Conservation (phyloP, 1,140 invertebrate genomes). For the Trachymyrmex septentrionalis region DNA sequence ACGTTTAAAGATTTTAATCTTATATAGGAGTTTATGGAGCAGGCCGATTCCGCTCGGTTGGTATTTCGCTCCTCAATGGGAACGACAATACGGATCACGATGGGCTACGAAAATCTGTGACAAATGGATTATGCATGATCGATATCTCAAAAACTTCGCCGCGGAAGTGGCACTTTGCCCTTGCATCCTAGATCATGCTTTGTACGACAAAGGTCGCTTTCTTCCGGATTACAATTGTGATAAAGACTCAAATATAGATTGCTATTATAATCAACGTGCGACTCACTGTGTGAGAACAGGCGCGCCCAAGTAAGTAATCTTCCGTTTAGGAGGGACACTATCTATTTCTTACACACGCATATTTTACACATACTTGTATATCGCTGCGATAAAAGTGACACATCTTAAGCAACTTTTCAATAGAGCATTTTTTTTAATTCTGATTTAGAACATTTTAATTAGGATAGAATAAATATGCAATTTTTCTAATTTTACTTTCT, state of each 20-base stretch:
- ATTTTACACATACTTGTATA: too few relatives aligned
- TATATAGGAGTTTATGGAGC: slow-evolving; percentile 93
- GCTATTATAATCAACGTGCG: slow-evolving; percentile 95
- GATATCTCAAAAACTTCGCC: slow-evolving; percentile 96
- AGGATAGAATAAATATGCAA: too few relatives aligned
- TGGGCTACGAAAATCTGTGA: slow-evolving; percentile 95
- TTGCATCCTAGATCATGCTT: slow-evolving; percentile 95
- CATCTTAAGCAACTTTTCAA: too few relatives aligned
- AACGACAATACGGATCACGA: slow-evolving; percentile 90
- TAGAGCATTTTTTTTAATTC: too few relatives aligned
- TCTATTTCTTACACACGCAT: background rate
- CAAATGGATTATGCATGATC: slow-evolving; percentile 95
- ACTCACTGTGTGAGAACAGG: slow-evolving; percentile 97
- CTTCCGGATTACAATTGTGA: slow-evolving; percentile 97
- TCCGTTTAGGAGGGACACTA: background rate
- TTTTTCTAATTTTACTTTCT: too few relatives aligned
- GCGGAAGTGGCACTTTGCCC: slow-evolving; percentile 95
- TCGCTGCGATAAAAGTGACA: too few relatives aligned
- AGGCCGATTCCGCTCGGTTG: slow-evolving; percentile 96
- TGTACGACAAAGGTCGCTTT: slow-evolving; percentile 96
- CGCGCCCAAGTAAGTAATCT: slow-evolving; percentile 93
- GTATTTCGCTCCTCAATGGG: slow-evolving; percentile 97
- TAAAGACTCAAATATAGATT: slow-evolving; percentile 95
- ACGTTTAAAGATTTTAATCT: slow-evolving; percentile 41
- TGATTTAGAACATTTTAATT: too few relatives aligned